Base-by-base conservation (phyloP, 2,113 vertebrate species). In the Eptesicus fuscus region DNA sequence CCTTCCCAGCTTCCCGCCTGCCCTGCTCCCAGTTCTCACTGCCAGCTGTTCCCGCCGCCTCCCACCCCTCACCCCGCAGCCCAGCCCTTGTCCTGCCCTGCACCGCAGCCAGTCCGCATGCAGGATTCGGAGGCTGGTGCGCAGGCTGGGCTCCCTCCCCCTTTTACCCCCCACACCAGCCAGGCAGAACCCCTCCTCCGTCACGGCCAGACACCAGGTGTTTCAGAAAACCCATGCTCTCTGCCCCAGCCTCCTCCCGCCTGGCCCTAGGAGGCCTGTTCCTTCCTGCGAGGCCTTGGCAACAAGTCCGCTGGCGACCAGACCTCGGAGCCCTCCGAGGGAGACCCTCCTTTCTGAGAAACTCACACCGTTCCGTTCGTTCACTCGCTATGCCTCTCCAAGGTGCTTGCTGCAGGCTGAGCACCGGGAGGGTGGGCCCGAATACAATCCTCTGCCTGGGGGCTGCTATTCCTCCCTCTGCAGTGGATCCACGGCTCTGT, bases 21-120 rank as follows among this genome's bases (percentile, higher is more conserved):
- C 13, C 69, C 69, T n/a, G 51, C 22, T n/a, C 18, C 28, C 1
- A 12, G 1, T 22, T 40, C 44, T 18, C 56, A 30, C 25, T 73
- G 67, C 49, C 9, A 35, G 22, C 30, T 16, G 37, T 11, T 17
- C 44, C 40, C 8, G 0, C 7, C 5, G 16, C 70, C 13, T 20
- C 63, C 22, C 1, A 28, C 49, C 49, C 4, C 28, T 20, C 35
- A 40, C 10, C 85, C 70, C 1, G 1, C 20, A 8, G 32, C 53
- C 30, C 32, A 0, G n/a, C 78, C 35, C 23, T 4, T 11, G 47
- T 2, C 6, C 73, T 32, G 7, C 22, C 4, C 6, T 2, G 12
- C 32, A 53, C 22, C 4, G 0, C 40, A 16, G 53, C 20, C 10
- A 3, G 23, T 61, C 17, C 37, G 16, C 78, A 61, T 11, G 14